phyloP scores from a whole-genome alignment of 2,113 vertebrate species.

The Cisticola juncidis region DNA sequence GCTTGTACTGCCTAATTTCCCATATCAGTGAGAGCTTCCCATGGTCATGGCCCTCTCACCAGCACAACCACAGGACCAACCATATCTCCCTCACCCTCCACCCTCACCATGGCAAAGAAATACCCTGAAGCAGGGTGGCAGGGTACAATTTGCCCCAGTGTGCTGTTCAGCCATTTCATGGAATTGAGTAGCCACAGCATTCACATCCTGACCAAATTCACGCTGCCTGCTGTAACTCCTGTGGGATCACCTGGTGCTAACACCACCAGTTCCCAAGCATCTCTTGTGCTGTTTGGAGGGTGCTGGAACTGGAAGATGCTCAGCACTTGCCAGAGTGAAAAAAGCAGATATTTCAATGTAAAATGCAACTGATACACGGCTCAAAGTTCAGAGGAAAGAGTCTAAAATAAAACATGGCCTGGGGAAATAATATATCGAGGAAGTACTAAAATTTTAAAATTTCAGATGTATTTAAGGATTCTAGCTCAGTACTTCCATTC shows the following conservation, averaged over 20 bases:
- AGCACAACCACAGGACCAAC: fast-evolving
- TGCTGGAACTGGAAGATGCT: background rate
- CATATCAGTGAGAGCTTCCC: background rate
- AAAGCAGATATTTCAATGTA: background rate
- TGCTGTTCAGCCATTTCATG: background rate
- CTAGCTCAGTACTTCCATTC: background rate
- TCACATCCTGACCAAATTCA: background rate
- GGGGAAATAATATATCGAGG: background rate
- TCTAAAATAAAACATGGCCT: background rate
- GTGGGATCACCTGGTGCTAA: background rate
- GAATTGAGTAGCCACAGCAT: background rate
- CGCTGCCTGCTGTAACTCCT: background rate
- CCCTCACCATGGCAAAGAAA: background rate
- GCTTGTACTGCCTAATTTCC: background rate
- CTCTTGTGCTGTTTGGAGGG: background rate
- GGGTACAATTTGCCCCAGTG: background rate
- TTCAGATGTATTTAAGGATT: background rate
- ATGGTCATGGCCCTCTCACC: background rate
- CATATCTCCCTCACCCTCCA: background rate
- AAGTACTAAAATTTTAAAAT: background rate
- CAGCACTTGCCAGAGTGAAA: background rate
- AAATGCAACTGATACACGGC: background rate
- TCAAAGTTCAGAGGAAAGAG: background rate
- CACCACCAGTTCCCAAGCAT: background rate
- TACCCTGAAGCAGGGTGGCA: background rate